A percentile compares a stretch with the other conserved stretches of the same genome.
Conservation (phyloP, 2,888 invertebrate species). For the Caenorhabditis imperialis region DNA sequence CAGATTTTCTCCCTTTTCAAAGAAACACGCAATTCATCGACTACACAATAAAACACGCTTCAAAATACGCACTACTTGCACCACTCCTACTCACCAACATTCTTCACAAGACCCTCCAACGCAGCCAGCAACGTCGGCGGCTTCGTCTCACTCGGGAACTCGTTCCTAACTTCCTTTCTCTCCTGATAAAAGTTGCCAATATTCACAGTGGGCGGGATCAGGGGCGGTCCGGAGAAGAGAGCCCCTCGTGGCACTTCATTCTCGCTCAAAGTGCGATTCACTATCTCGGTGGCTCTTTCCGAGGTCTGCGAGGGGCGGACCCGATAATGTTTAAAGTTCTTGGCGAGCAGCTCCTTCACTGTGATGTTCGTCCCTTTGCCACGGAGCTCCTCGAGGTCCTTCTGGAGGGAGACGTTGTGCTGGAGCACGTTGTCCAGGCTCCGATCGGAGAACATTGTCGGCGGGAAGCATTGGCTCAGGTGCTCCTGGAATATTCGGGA, state of each 20-base stretch:
- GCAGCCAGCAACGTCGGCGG: too few species aligned
- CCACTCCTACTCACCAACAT: too few species aligned
- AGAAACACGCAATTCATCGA: too few species aligned
- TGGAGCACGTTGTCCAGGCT: neutral
- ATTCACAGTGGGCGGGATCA: neutral
- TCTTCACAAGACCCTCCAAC: too few species aligned
- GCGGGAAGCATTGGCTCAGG: neutral
- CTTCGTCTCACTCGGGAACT: too few species aligned
- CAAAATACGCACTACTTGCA: too few species aligned
- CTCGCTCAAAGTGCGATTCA: constrained; percentile 16
- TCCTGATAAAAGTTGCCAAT: neutral
- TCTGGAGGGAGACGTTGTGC: neutral
- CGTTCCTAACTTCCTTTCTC: too few species aligned
- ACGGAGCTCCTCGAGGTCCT: neutral
- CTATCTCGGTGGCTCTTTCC: constrained; percentile 10
- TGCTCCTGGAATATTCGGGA: neutral
- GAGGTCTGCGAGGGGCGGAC: constrained; percentile 10
- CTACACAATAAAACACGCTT: too few species aligned
- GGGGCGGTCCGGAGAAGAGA: neutral
- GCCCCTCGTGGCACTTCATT: constrained; percentile 21
- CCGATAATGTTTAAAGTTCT: constrained; percentile 15
- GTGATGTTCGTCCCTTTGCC: constrained; percentile 3
- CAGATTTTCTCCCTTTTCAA: too few species aligned
- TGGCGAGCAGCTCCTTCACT: constrained; percentile 13
- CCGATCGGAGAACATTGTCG: constrained; percentile 12